Conservation (phyloP, 1,140 invertebrate species). For the Nymphalis io region DNA sequence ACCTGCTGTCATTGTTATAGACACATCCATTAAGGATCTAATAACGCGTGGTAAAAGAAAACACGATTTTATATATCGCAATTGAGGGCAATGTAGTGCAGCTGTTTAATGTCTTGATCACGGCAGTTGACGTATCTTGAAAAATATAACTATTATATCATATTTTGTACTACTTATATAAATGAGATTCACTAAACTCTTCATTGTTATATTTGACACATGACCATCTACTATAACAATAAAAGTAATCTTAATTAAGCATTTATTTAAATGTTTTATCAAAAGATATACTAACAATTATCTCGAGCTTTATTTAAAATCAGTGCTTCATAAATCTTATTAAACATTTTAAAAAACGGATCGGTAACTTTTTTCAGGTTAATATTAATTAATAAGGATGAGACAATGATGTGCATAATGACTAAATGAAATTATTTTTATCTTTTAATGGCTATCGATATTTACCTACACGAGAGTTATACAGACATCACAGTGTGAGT, state of each 20-base stretch:
- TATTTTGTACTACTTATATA: slow-evolving; percentile 6
- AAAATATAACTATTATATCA: slow-evolving; percentile 24
- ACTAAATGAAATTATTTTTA: slow-evolving; percentile 40
- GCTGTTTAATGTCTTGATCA: slow-evolving; percentile 49
- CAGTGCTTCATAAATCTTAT: not conserved
- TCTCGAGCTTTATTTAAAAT: not conserved
- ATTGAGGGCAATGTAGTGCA: slow-evolving; percentile 57
- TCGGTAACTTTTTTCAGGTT: not conserved
- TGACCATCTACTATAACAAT: not conserved
- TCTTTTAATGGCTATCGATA: slow-evolving; percentile 40
- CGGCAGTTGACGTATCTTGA: slow-evolving; percentile 44
- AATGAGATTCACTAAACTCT: not conserved
- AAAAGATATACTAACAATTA: not conserved
- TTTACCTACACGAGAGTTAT: slow-evolving; percentile 38
- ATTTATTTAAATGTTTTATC: not conserved
- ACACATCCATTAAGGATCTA: slow-evolving; percentile 55
- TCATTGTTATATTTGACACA: not conserved
- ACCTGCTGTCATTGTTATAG: slow-evolving; percentile 54
- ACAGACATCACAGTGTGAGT: slow-evolving; percentile 40
- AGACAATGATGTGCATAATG: slow-evolving; percentile 6
- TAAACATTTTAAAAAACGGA: not conserved
- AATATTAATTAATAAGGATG: not conserved
- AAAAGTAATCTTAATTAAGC: not conserved
- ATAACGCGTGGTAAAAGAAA: slow-evolving; percentile 46
- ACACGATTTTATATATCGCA: slow-evolving; percentile 53